Conservation (phyloP, 2,113 vertebrate species). For the Rhadina sibilatrix region DNA sequence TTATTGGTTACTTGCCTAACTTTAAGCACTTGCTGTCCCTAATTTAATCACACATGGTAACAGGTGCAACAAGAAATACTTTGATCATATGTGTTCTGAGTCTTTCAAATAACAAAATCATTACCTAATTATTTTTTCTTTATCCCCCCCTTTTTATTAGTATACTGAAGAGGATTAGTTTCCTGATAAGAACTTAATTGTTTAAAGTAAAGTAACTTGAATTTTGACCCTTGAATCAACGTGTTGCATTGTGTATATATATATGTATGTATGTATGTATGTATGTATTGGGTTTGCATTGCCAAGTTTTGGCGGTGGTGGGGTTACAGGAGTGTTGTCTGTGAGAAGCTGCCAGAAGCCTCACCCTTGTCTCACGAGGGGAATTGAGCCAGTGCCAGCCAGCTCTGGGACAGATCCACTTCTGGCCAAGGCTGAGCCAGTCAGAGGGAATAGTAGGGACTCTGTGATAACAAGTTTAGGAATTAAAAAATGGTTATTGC, state of each 20-base stretch:
- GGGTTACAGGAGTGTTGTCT: neutral
- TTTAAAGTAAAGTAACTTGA: neutral
- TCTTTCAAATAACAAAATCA: neutral
- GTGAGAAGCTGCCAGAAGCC: neutral
- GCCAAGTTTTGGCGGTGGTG: neutral
- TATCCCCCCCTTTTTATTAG: neutral
- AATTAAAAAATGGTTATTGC: neutral
- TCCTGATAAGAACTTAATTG: neutral
- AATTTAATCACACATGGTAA: neutral
- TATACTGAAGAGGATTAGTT: neutral
- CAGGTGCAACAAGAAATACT: neutral
- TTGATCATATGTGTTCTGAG: neutral
- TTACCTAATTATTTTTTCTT: neutral
- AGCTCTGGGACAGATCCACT: accelerated
- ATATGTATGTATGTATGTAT: no score
- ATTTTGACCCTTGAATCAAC: neutral
- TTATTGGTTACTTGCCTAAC: neutral
- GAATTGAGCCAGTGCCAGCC: neutral
- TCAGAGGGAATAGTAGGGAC: neutral
- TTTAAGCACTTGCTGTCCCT: neutral
- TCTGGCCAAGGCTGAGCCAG: neutral
- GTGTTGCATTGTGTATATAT: neutral
- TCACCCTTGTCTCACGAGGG: neutral
- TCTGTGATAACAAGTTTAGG: neutral
- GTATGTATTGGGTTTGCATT: neutral